phyloP scores from a whole-genome alignment of 2,797 vertebrate genomes.

The Lepus oiostolus region DNA sequence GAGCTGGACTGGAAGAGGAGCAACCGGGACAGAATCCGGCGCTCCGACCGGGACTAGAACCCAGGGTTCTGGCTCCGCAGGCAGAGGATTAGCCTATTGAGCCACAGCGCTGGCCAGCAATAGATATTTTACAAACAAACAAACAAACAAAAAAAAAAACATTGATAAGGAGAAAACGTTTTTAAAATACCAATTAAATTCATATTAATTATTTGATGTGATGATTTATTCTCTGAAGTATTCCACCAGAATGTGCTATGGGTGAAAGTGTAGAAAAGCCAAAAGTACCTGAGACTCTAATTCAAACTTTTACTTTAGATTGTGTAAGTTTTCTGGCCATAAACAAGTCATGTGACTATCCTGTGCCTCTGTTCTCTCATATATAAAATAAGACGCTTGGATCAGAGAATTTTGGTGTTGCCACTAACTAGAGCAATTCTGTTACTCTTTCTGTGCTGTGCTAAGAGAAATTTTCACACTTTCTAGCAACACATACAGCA shows the following conservation, averaged over 20 bases:
- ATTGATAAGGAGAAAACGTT: not conserved
- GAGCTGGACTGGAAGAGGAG: too few species aligned
- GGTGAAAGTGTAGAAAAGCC: not conserved
- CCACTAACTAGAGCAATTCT: not conserved
- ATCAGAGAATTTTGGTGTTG: not conserved
- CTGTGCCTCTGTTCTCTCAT: not conserved
- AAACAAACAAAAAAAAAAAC: too few species aligned
- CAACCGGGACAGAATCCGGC: too few species aligned
- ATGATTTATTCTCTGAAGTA: not conserved
- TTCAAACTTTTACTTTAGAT: not conserved
- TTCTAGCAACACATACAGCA: not conserved
- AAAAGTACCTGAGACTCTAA: not conserved
- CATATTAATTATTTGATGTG: constrained; percentile 3
- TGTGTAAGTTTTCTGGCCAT: not conserved
- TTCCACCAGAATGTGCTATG: not conserved
- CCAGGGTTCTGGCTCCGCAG: too few species aligned
- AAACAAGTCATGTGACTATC: not conserved
- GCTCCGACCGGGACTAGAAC: too few species aligned
- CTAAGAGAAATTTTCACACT: not conserved
- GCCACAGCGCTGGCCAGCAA: not conserved
- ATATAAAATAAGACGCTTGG: not conserved
- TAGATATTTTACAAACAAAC: not conserved
- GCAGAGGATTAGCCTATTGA: too few species aligned
- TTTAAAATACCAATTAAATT: not conserved
- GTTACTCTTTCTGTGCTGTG: not conserved